These are phyloP conservation scores for Phrynocephalus guinanensis DNA, from an alignment of 2,797 vertebrate genomes.

Conservation along the genomic window DNA sequence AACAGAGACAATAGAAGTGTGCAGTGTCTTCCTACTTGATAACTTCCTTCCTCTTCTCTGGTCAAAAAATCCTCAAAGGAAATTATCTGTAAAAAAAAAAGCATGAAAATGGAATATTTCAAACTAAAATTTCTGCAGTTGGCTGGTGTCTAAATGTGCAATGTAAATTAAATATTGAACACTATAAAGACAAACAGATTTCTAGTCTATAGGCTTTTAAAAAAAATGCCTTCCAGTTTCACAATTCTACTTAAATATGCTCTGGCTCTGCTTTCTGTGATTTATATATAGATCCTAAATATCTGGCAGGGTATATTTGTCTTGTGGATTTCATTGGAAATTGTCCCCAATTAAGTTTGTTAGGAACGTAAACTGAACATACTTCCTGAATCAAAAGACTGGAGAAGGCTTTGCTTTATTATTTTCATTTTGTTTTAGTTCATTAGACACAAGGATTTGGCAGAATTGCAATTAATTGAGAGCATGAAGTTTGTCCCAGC, in stretches of 20 bases:
- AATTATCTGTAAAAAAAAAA: slow-evolving; percentile 33
- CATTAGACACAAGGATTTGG: slow-evolving; percentile 58
- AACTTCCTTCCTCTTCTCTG: neutral
- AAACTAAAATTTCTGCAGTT: slow-evolving; percentile 48
- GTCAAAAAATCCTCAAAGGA: slow-evolving; percentile 44
- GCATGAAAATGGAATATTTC: slow-evolving; percentile 36
- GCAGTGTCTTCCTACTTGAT: slow-evolving; percentile 9
- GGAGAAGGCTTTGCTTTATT: slow-evolving; percentile 31
- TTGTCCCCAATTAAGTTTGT: neutral
- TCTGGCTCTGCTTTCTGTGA: slow-evolving; percentile 36
- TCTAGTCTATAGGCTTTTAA: neutral
- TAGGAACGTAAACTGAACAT: neutral
- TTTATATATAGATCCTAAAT: neutral
- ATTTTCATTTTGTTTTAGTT: slow-evolving; percentile 58
- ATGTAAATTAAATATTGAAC: slow-evolving; percentile 47
- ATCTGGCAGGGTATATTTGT: neutral
- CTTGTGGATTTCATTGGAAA: slow-evolving; percentile 15
- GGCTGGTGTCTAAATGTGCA: slow-evolving; percentile 53
- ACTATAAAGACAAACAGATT: neutral
- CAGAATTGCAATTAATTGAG: slow-evolving; percentile 54
- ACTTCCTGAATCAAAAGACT: slow-evolving; percentile 51
- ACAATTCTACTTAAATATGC: slow-evolving; percentile 41
- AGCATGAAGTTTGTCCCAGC: slow-evolving; percentile 42
- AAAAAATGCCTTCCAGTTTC: slow-evolving; percentile 19
- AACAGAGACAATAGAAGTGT: slow-evolving; percentile 11